phyloP scores from a whole-genome alignment of 2,888 invertebrate genomes.

The Troides aeacus region DNA sequence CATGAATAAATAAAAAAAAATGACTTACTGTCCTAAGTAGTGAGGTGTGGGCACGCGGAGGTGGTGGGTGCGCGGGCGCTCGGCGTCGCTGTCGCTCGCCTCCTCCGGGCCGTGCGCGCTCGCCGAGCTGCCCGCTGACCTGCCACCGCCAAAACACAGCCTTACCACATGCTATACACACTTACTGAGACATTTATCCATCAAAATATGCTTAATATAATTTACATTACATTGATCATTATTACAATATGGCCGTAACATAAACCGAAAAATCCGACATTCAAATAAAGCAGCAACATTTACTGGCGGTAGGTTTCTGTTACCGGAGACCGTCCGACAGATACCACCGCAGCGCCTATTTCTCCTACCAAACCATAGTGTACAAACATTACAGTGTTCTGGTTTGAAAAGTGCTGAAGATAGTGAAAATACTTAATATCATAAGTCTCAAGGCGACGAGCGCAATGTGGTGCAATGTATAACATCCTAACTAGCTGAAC shows the following conservation, averaged over 20 bases:
- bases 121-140: constrained; percentile 58
- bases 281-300: no score
- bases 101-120: constrained; percentile 60
- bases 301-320: no score
- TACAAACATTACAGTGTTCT: no score
- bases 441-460: no score
- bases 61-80: constrained; percentile 61
- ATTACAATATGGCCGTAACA: not conserved
- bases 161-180: constrained; percentile 15
- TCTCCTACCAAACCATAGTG: no score
- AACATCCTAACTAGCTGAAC: no score
- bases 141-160: constrained; percentile 37
- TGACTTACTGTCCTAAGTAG: constrained; percentile 64
- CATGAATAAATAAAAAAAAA: not conserved
- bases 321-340: no score
- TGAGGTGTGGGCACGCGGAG: constrained; percentile 70
- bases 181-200: constrained; percentile 18
- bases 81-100: constrained; percentile 74
- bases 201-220: not conserved
- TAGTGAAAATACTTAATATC: no score
- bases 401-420: no score
- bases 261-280: not conserved
- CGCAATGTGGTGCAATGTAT: no score
- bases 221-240: not conserved
- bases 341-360: no score